Conservation (phyloP, 1,140 invertebrate species). For the Cherax destructor region DNA sequence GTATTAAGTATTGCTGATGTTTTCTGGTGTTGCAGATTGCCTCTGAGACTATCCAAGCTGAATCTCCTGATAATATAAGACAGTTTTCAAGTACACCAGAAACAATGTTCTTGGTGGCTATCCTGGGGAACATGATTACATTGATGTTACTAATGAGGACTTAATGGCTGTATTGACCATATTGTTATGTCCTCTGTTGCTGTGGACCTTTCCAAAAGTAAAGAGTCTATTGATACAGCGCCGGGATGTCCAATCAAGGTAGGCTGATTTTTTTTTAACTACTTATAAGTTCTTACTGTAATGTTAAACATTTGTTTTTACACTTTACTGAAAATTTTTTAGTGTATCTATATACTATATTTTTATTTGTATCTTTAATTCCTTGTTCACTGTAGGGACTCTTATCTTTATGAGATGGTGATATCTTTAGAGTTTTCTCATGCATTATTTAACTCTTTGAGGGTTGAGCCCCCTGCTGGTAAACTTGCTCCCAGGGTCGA, state of each 20-base stretch:
- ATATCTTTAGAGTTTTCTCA: too few species aligned
- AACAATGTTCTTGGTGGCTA: slow-evolving; percentile 90
- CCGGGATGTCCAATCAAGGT: slow-evolving; percentile 91
- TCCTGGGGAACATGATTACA: slow-evolving; percentile 81
- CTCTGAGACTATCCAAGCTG: slow-evolving; percentile 72
- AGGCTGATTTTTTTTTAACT: slow-evolving; percentile 39
- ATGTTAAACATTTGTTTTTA: too few species aligned
- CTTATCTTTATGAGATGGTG: too few species aligned
- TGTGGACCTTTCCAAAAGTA: slow-evolving; percentile 87
- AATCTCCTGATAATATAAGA: slow-evolving; percentile 75
- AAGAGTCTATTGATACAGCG: slow-evolving; percentile 86
- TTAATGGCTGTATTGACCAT: slow-evolving; percentile 95
- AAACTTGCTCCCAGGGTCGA: too few species aligned
- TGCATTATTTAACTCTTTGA: too few species aligned
- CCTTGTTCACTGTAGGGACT: too few species aligned
- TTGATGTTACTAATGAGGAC: slow-evolving; percentile 81
- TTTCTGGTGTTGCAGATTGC: slow-evolving; percentile 72
- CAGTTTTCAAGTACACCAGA: slow-evolving; percentile 71
- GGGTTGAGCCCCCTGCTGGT: too few species aligned
- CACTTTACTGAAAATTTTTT: too few species aligned
- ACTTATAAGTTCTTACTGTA: too few species aligned
- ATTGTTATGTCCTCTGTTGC: slow-evolving; percentile 84
- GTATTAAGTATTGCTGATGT: too few species aligned
- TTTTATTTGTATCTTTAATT: too few species aligned
- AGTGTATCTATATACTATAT: too few species aligned